Percentiles rank a stretch among this genome's conserved stretches.
These are phyloP conservation scores for Parasteatoda tepidariorum DNA, from an alignment of 1,140 invertebrate species.

Conservation along the genomic window DNA sequence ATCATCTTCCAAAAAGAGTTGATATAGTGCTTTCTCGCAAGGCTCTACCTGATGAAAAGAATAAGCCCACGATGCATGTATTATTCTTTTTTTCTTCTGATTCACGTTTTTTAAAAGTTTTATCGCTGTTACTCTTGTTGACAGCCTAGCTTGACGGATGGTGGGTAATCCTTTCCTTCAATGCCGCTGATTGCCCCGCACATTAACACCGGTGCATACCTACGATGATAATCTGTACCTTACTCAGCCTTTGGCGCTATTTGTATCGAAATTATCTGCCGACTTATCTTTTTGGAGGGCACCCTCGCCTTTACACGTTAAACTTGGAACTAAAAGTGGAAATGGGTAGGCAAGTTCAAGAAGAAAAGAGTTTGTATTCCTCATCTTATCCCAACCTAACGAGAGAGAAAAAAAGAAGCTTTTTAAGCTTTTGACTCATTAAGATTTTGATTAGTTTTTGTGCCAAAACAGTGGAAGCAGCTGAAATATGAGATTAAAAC, in stretches of 20 bases:
- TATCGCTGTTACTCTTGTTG: not conserved
- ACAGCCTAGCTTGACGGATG: conserved; percentile 6
- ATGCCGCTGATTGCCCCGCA: conserved; percentile 20
- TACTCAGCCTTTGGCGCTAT: not conserved
- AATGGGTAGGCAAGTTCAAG: not conserved
- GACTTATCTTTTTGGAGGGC: not conserved
- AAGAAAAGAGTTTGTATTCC: no score
- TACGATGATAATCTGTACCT: conserved; percentile 28
- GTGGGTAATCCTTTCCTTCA: conserved; percentile 9
- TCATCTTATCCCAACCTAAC: no score
- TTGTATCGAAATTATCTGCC: conserved; percentile 21
- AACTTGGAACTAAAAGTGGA: not conserved
- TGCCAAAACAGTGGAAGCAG: no score
- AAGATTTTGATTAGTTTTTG: not conserved
- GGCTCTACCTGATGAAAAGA: no score
- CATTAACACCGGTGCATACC: conserved; percentile 31
- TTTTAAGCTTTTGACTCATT: not conserved
- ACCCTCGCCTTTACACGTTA: not conserved
- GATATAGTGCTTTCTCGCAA: no score
- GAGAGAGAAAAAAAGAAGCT: no score
- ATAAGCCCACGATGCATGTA: no score
- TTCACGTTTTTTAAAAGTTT: not conserved
- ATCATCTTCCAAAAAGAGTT: no score
- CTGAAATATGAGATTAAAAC: no score
- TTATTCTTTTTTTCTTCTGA: no score